Conservation (phyloP, 2,888 invertebrate species). For the Orthosia cruda region DNA sequence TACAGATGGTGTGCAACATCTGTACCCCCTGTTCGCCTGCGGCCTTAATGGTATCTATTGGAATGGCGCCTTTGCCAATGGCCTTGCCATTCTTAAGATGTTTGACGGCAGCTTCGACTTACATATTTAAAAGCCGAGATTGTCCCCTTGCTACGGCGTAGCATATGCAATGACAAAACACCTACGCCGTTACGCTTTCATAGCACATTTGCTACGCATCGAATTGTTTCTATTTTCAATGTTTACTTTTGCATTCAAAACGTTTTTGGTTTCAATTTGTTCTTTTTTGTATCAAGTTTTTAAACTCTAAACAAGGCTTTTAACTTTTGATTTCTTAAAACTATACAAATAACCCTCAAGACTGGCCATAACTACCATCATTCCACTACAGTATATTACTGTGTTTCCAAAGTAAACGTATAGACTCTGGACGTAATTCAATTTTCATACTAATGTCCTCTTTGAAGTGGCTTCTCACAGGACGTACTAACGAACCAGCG, state of each 20-base stretch:
- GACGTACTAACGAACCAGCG: conserved; percentile 43
- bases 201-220: conserved; percentile 16
- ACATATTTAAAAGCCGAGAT: too few species aligned
- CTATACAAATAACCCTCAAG: background rate
- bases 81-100: too few species aligned
- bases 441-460: conserved; percentile 76
- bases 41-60: too few species aligned
- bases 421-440: conserved; percentile 72
- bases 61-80: too few species aligned
- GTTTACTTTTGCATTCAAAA: background rate
- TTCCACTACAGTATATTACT: conserved; percentile 64
- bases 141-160: too few species aligned
- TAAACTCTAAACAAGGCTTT: background rate
- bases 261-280: background rate
- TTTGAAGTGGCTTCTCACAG: conserved; percentile 58
- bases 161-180: background rate
- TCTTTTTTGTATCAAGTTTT: background rate
- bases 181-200: conserved; percentile 16
- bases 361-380: background rate
- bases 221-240: background rate
- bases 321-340: background rate
- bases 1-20: too few species aligned
- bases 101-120: too few species aligned
- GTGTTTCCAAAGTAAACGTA: conserved; percentile 70
- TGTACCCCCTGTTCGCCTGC: too few species aligned